A percentile compares a stretch with the other conserved stretches of the same genome.
These are phyloP conservation scores for Drosophila mauritiana DNA, from an alignment of 1,140 invertebrate genomes.

Conservation along the genomic window DNA sequence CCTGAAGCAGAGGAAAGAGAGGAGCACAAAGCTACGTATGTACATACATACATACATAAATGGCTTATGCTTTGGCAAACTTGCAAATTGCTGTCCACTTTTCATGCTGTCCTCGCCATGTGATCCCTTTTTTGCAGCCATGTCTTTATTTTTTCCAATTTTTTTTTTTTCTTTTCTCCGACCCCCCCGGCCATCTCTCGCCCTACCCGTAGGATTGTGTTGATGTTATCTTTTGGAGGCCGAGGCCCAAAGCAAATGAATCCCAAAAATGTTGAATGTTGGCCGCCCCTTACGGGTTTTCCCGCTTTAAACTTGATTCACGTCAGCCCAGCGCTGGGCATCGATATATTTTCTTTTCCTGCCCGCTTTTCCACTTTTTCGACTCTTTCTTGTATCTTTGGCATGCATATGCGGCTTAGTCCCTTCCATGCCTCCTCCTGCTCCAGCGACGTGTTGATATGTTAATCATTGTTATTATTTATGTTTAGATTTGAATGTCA, in stretches of 20 bases:
- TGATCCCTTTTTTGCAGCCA: slow-evolving; percentile 20
- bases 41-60: slow-evolving; percentile 17
- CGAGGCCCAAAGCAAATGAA: slow-evolving; percentile 64
- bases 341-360: slow-evolving; percentile 40
- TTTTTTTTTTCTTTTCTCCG: slow-evolving; percentile 8
- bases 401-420: slow-evolving; percentile 45
- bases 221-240: slow-evolving; percentile 60
- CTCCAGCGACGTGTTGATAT: slow-evolving; percentile 68
- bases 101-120: slow-evolving; percentile 57
- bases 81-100: slow-evolving; percentile 75
- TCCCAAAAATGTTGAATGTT: slow-evolving; percentile 77
- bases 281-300: slow-evolving; percentile 15
- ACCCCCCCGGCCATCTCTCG: neutral
- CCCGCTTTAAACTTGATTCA: slow-evolving; percentile 42
- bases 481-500: slow-evolving; percentile 82
- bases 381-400: slow-evolving; percentile 29
- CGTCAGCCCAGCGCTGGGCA: slow-evolving; percentile 17
- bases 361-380: slow-evolving; percentile 1
- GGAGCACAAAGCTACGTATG: neutral
- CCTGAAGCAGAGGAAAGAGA: neutral
- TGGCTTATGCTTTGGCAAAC: slow-evolving; percentile 39
- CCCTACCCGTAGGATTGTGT: neutral
- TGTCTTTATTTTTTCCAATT: slow-evolving; percentile 28
- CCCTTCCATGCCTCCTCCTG: slow-evolving; percentile 14
- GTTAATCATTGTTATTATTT: slow-evolving; percentile 83